Conservation (phyloP, 2,888 invertebrate genomes). For the Frankliniella fusca region DNA sequence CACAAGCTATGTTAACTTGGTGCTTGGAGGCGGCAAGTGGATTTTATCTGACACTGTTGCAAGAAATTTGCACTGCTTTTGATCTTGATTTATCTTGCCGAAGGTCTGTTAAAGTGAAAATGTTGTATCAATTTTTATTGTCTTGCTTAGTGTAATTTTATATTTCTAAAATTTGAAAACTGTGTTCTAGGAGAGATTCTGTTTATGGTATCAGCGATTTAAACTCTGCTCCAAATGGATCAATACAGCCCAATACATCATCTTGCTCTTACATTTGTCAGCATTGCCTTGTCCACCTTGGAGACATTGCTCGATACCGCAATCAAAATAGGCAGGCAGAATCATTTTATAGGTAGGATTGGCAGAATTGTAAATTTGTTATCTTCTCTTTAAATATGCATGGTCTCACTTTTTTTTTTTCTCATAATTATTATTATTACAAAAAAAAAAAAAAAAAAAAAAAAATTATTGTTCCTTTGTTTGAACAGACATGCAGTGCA, state of each 20-base stretch:
- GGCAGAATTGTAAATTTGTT: slow-evolving; percentile 46
- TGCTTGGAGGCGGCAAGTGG: slow-evolving; percentile 80
- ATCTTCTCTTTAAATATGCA: not conserved
- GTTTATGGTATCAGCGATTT: slow-evolving; percentile 47
- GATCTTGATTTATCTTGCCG: slow-evolving; percentile 75
- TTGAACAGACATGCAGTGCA: slow-evolving; percentile 63
- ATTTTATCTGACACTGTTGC: slow-evolving; percentile 74
- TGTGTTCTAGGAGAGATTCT: slow-evolving; percentile 46
- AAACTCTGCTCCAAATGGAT: slow-evolving; percentile 44
- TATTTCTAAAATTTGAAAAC: not conserved
- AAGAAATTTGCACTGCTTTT: slow-evolving; percentile 76
- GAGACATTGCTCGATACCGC: slow-evolving; percentile 79
- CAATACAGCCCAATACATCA: slow-evolving; percentile 56
- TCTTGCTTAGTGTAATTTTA: not conserved
- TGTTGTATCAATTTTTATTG: not conserved
- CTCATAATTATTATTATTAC: slow-evolving; percentile 29
- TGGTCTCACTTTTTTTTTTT: slow-evolving; percentile 13
- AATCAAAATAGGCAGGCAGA: slow-evolving; percentile 77
- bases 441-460: no score
- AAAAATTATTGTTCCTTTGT: slow-evolving; percentile 34
- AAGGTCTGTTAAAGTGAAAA: slow-evolving; percentile 45
- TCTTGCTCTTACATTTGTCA: slow-evolving; percentile 83
- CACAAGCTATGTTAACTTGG: slow-evolving; percentile 72
- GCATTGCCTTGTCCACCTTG: slow-evolving; percentile 83
- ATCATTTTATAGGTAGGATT: slow-evolving; percentile 67